These are phyloP conservation scores for Cartodere bifasciata DNA, from an alignment of 2,888 invertebrate species.

Conservation along the genomic window DNA sequence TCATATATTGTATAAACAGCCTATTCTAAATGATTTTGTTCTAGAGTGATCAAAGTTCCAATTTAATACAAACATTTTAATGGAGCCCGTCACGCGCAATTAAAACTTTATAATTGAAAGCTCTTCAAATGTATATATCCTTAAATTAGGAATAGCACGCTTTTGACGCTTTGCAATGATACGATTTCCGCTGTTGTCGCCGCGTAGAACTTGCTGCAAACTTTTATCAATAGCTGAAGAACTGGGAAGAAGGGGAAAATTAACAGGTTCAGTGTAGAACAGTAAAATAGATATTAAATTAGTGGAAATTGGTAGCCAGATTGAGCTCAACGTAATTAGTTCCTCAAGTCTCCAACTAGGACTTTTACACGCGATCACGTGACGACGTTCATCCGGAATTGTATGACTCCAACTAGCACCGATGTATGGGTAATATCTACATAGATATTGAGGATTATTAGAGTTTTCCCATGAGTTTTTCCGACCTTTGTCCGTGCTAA, in stretches of 20 bases:
- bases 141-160: no score
- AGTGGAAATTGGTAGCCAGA: constrained; percentile 28
- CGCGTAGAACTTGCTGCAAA: constrained; percentile 6
- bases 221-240: constrained; percentile 4
- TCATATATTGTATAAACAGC: no score
- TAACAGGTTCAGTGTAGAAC: constrained; percentile 16
- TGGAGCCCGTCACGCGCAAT: no score
- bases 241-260: constrained; percentile 11
- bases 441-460: no score
- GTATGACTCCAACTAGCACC: constrained; percentile 20
- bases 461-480: no score
- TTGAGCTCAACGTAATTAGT: constrained; percentile 29
- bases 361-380: constrained; percentile 31
- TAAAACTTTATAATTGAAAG: no score
- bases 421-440: constrained; percentile 8
- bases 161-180: no score
- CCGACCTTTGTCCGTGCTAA: no score
- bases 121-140: no score
- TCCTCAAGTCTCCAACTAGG: constrained; percentile 29
- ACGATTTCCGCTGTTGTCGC: constrained; percentile 4
- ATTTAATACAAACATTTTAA: no score
- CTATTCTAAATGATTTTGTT: no score
- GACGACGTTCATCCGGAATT: constrained; percentile 21
- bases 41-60: no score
- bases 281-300: constrained; percentile 28